Conservation (phyloP, 2,797 vertebrate species). For the Tolypeutes matacus region DNA sequence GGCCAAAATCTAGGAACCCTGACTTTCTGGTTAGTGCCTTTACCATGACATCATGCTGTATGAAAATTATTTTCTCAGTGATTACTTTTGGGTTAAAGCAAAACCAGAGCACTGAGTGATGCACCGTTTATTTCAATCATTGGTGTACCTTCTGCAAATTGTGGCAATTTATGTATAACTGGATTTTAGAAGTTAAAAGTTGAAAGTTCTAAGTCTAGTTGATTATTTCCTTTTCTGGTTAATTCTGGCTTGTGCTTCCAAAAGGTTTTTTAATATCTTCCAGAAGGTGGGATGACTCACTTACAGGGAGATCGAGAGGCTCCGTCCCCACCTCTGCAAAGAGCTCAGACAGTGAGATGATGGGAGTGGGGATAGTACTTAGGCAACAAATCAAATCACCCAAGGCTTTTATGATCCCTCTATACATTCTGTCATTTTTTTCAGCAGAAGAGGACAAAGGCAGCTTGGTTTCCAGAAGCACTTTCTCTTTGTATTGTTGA, state of each 20-base stretch:
- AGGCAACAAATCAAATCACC: constrained; percentile 32
- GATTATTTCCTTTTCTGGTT: constrained; percentile 23
- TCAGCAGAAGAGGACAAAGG: constrained; percentile 47
- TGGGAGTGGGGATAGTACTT: neutral
- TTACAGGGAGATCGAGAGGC: neutral
- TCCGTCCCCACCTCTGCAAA: constrained; percentile 50
- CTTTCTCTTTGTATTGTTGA: constrained; percentile 48
- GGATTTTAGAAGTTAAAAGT: constrained; percentile 37
- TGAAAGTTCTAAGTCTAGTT: neutral
- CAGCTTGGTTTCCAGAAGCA: constrained; percentile 43
- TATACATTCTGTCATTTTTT: constrained; percentile 56
- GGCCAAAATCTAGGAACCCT: neutral
- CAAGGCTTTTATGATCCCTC: constrained; percentile 55
- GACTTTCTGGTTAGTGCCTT: neutral
- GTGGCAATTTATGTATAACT: constrained; percentile 12
- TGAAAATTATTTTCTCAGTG: constrained; percentile 26
- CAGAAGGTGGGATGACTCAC: constrained; percentile 13
- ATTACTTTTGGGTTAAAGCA: constrained; percentile 51
- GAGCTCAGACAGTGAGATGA: constrained; percentile 26
- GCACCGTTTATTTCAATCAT: constrained; percentile 6
- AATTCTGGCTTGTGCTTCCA: constrained; percentile 9
- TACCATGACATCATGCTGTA: neutral
- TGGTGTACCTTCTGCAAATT: neutral
- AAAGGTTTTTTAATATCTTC: constrained; percentile 27
- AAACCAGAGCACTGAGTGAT: neutral